phyloP scores from a whole-genome alignment of 1,140 invertebrate species.

The Gyrodactylus salaris region DNA sequence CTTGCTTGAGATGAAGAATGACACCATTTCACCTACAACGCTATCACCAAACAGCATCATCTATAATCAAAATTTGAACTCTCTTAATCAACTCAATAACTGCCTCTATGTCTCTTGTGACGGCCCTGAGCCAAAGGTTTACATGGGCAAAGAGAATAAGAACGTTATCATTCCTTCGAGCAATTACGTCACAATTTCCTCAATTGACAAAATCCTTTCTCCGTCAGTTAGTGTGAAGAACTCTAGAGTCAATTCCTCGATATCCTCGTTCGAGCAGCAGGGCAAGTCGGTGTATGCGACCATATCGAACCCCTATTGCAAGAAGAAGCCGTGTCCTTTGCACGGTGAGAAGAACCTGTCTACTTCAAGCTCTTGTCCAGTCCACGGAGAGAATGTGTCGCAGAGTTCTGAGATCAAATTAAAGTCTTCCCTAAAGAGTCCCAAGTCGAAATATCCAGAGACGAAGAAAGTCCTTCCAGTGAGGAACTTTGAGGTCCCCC shows the following conservation, averaged over 20 bases:
- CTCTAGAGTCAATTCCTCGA: too few relatives aligned
- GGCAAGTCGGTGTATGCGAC: background rate
- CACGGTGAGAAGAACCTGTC: background rate
- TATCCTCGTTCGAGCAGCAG: too few relatives aligned
- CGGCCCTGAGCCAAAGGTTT: background rate
- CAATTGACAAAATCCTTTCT: background rate
- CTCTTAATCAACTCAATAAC: background rate
- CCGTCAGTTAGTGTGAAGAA: too few relatives aligned
- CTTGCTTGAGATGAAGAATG: background rate
- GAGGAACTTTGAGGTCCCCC: background rate
- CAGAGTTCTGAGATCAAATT: background rate
- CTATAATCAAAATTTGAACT: background rate
- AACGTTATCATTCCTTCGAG: background rate
- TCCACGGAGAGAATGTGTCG: background rate
- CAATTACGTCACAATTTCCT: background rate
- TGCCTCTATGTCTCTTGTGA: background rate
- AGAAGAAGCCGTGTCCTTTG: background rate
- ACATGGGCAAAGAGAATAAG: background rate
- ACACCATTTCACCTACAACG: background rate
- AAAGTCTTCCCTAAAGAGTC: background rate
- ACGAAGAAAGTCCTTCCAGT: background rate
- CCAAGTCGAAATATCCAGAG: background rate
- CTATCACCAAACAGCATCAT: background rate
- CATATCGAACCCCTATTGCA: background rate
- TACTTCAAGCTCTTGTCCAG: background rate